Percentiles rank a stretch among this genome's conserved stretches.
These are phyloP conservation scores for Rachycentron canadum DNA, from an alignment of 2,797 vertebrate genomes.

Conservation along the genomic window DNA sequence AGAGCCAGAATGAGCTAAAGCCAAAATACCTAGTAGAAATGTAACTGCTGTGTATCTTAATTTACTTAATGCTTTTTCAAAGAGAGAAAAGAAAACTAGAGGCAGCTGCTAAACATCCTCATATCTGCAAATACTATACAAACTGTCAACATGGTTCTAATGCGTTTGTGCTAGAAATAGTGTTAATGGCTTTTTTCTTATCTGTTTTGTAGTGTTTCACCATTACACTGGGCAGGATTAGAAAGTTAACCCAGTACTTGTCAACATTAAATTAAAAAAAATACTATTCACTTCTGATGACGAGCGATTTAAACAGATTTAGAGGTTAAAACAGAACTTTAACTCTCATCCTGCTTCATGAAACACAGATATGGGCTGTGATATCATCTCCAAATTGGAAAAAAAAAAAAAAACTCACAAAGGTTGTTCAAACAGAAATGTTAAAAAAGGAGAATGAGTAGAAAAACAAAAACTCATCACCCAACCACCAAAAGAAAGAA, in stretches of 20 bases:
- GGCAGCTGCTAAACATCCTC: slow-evolving; percentile 13
- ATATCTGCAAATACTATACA: slow-evolving; percentile 2
- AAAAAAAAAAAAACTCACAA: background rate
- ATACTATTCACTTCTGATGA: background rate
- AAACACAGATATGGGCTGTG: background rate
- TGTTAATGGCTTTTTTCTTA: background rate
- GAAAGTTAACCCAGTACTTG: background rate
- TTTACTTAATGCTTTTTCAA: slow-evolving; percentile 10
- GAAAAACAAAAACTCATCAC: background rate
- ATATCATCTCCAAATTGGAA: slow-evolving; percentile 10
- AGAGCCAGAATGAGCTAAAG: slow-evolving; percentile 4
- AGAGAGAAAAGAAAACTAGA: background rate
- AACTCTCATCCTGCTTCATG: slow-evolving; percentile 13
- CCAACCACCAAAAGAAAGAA: background rate
- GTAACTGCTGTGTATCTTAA: slow-evolving; percentile 11
- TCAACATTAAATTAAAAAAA: background rate
- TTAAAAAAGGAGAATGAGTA: background rate
- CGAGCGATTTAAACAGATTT: too few relatives aligned
- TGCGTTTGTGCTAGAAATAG: background rate
- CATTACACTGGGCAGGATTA: slow-evolving; percentile 7
- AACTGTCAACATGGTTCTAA: background rate
- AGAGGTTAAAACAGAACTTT: background rate
- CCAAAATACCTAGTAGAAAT: background rate
- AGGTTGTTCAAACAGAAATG: background rate
- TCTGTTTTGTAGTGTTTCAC: background rate